Base-by-base conservation (phyloP, 2,888 invertebrate species). In the Pyrrhia umbra region DNA sequence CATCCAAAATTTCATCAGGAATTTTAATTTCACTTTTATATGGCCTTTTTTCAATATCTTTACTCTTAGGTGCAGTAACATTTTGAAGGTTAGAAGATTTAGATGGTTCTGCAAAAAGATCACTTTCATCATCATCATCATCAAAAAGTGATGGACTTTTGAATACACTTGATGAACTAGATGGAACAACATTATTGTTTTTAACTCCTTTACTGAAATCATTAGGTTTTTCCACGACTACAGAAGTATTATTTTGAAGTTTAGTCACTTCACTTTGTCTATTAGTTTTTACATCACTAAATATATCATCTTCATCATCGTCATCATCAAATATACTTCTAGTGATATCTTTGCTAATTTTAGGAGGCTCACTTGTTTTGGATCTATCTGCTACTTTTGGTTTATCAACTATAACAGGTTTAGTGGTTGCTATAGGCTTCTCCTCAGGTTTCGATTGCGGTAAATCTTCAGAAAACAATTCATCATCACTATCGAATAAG, bases 401-500 rank as follows among this genome's bases (percentile, higher is more conserved):
- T 55, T 50, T 65, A 13, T n/a, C 43, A 5, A 34, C 27, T 56
- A 39, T 42, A 30, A 43, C 27, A n/a, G 39, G 16, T 20, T 55
- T 63, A 13, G 34, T 8, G 6, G 6, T 57, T 21, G 37, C 23
- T 45, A 46, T 55, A 54, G 50, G 52, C 21, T 39, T 56, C 27
- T 57, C 23, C 20, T 39, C 54, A 27, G 68, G 52, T 47, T 75
- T 77, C 15, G 16, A 18, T 39, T 60, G 54, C 2, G 25, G 6
- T 8, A 55, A 25, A 47, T 56, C 65, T 30, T 73, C 79, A 15
- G 72, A 43, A 69, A 92, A 80, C 25, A 78, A 66, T 62, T 89
- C 90, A 63, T 90, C 90, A 60, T 85, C 85, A 49, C 89, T 89
- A 75, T 88, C 88, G 54, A 90, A 90, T 23, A 90, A 54, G 5